Percentiles rank a stretch among this genome's conserved stretches.
phyloP scores from a whole-genome alignment of 1,140 invertebrate species.

The Euura lappo region DNA sequence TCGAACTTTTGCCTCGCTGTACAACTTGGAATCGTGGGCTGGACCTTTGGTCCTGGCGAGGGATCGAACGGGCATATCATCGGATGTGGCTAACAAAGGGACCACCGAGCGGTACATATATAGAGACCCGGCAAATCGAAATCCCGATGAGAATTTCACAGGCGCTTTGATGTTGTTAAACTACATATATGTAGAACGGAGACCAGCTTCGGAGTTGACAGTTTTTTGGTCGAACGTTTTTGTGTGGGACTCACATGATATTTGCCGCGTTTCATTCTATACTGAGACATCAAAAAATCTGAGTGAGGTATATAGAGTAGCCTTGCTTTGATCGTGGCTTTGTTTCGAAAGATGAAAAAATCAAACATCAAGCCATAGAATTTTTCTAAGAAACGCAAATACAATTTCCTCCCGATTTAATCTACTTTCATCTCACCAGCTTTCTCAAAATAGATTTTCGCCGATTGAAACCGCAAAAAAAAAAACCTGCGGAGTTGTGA shows the following conservation, averaged over 20 bases:
- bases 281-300: no score
- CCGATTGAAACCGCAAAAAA: no score
- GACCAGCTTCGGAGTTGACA: not conserved
- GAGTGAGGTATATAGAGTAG: no score
- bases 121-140: not conserved
- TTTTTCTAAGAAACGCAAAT: no score
- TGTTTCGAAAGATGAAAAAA: no score
- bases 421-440: no score
- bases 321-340: no score
- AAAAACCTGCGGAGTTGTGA: no score
- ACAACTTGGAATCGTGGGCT: not conserved
- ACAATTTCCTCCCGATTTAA: no score
- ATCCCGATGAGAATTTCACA: not conserved
- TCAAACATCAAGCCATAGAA: no score
- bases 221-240: not conserved
- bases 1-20: not conserved
- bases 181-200: not conserved
- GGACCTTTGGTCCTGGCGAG: not conserved
- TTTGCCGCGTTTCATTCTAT: no score
- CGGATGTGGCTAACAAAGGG: not conserved
- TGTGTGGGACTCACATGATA: not conserved
- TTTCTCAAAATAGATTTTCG: no score
- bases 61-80: not conserved
- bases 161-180: not conserved
- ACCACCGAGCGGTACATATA: not conserved